A percentile compares a stretch with the other conserved stretches of the same genome.
Evolutionary conservation across 35 echinoderm and acorn worm species (phyloP).

Genomic region (Anneissia japonica): DNA sequence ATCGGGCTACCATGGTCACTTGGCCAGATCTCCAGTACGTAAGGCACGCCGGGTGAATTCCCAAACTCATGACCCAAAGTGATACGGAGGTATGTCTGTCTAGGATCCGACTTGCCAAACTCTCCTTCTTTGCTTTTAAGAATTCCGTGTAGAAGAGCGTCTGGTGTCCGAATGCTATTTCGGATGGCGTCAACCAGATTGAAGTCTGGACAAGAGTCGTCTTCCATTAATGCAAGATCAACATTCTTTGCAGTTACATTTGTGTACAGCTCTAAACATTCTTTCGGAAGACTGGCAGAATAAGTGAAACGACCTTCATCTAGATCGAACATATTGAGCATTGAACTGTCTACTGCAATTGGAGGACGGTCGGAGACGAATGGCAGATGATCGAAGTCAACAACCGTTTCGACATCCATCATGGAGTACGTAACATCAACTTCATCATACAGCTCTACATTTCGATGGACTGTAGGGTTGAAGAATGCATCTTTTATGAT

Average conservation of each 20-base stretch:
- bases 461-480: background rate
- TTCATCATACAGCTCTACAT: background rate
- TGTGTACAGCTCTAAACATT: slow-evolving; percentile 10
- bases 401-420: background rate
- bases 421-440: background rate
- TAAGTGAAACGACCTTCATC: slow-evolving; percentile 12
- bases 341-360: slow-evolving; percentile 28
- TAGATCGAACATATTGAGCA: slow-evolving; percentile 23
- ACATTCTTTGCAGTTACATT: slow-evolving; percentile 3
- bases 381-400: slow-evolving; percentile 12
- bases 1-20: no score
- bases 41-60: slow-evolving; percentile 41
- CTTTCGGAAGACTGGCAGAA: slow-evolving; percentile 25
- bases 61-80: slow-evolving; percentile 23
- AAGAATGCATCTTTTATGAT: slow-evolving; percentile 1
- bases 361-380: slow-evolving; percentile 26
- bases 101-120: background rate
- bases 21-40: slow-evolving; percentile 51
- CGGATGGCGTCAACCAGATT: slow-evolving; percentile 25
- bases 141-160: background rate
- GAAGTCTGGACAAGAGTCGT: no score
- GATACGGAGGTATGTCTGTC: slow-evolving; percentile 17
- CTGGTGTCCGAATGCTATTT: slow-evolving; percentile 13
- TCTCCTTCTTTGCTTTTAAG: slow-evolving; percentile 20
- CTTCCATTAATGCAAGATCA: background rate